A percentile compares a stretch with the other conserved stretches of the same genome.
Evolutionary conservation across 2,888 invertebrate species (phyloP).

Genomic region (Synergus japonicus): DNA sequence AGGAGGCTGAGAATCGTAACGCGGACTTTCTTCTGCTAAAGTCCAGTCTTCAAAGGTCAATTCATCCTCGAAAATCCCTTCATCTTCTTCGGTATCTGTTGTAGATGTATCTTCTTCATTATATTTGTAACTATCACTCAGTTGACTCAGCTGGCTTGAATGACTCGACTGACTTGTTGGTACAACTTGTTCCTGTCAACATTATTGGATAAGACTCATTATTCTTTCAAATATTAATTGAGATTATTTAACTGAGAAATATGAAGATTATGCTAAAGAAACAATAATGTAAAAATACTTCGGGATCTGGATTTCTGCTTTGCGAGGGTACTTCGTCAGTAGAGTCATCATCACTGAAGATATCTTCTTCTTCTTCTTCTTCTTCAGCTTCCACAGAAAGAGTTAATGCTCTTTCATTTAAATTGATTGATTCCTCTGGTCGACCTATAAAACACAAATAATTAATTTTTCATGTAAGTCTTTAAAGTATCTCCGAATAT

Average conservation of each 20-base stretch:
- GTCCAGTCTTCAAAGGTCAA: neutral
- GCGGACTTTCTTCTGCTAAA: conserved; percentile 45
- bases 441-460: conserved; percentile 44
- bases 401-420: conserved; percentile 47
- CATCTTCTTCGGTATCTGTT: conserved; percentile 55
- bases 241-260: neutral
- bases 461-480: neutral
- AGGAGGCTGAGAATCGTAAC: conserved; percentile 55
- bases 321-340: conserved; percentile 44
- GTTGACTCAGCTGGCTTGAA: conserved; percentile 45
- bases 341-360: conserved; percentile 53
- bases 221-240: neutral
- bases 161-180: conserved; percentile 47
- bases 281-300: conserved; percentile 46
- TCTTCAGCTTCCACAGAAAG: conserved; percentile 47
- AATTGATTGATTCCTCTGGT: conserved; percentile 56
- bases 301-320: conserved; percentile 49
- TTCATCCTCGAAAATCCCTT: conserved; percentile 59
- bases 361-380: conserved; percentile 54
- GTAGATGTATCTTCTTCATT: conserved; percentile 51
- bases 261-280: neutral
- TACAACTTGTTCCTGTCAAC: conserved; percentile 59
- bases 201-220: conserved; percentile 7
- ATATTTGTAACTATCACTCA: conserved; percentile 55
- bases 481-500: neutral